Evolutionary conservation across 2,797 vertebrate genomes (phyloP), one percentile per base, ranked within the genome.

Genomic region (Dipus sagitta): DNA sequence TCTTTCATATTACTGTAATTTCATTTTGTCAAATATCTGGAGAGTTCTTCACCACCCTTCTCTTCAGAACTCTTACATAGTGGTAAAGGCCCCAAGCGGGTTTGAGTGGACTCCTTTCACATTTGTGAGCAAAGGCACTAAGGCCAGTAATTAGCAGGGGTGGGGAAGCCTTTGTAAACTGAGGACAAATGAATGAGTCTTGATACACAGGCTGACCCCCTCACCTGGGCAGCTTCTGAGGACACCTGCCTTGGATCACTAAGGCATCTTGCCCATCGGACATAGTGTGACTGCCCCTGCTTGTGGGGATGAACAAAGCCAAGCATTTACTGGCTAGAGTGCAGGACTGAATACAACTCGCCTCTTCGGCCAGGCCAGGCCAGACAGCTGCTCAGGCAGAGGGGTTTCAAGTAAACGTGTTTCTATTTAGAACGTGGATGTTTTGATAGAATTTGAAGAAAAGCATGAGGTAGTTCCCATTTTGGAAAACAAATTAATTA

Each of bases 161-260:
- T 58, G 65, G 65, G 21, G 71, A 83, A 97, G 94, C 97, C 96
- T 98, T 98, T 98, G 98, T 97, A 96, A 88, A 96, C 74, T 47
- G 21, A 94, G 90, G 93, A 93, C 95, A 88, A 96, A 97, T 93
- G 97, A 97, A 88, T 64, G 83, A 96, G 98, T 97, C 96, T 95
- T 94, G 95, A 98, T 96, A 97, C 94, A 85, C 62, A 96, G 86
- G 30, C 95, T 95, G 94, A 96, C 97, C 97, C 85, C 97, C 98
- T 99, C 99, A 99, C 99, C 99, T 99, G 99, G 98, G 98, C 97
- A 92, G 98, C 96, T 97, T 93, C 91, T 92, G 82, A 94, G 98
- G 98, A 99, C 99, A 99, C 99, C 99, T 99, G 99, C 99, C 98
- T 98, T 98, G 98, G 98, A 98, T 99, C 99, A 99, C 99, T 99